A percentile compares a stretch with the other conserved stretches of the same genome.
Conservation (phyloP, 37 sponge, comb jelly and placozoan genomes). For the Eunapius fragilis region DNA sequence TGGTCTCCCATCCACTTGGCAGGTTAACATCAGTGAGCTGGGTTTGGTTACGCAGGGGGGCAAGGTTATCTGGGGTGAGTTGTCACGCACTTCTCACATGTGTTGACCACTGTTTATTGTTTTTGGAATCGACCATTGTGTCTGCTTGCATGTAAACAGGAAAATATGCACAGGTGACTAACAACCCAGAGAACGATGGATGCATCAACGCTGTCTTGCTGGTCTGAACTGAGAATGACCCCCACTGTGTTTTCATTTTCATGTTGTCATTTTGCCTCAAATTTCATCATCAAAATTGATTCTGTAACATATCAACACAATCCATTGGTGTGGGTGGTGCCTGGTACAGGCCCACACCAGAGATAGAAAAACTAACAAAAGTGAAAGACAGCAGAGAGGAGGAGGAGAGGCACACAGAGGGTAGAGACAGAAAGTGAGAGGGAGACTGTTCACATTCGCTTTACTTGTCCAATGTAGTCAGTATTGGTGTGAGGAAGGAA, state of each 20-base stretch:
- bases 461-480: background rate
- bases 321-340: background rate
- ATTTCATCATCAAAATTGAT: background rate
- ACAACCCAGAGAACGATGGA: conserved; percentile 99
- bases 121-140: background rate
- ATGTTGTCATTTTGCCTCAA: background rate
- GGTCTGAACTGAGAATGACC: conserved; percentile 47
- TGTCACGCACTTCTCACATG: no score
- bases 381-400: no score
- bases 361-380: no score
- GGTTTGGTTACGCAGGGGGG: conserved; percentile 99
- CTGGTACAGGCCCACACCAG: background rate
- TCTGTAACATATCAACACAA: background rate
- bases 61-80: conserved; percentile 98
- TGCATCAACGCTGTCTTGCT: conserved; percentile 98
- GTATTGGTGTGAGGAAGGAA: background rate
- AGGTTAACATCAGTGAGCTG: conserved; percentile 98
- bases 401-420: background rate
- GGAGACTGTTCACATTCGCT: background rate
- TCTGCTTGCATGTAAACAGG: conserved; percentile 28
- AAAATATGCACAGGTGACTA: conserved; percentile 99
- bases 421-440: background rate
- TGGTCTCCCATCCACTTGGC: background rate
- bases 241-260: background rate
- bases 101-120: background rate